phyloP scores from a whole-genome alignment of 2,797 vertebrate species.

The Odontamblyopus rebecca region DNA sequence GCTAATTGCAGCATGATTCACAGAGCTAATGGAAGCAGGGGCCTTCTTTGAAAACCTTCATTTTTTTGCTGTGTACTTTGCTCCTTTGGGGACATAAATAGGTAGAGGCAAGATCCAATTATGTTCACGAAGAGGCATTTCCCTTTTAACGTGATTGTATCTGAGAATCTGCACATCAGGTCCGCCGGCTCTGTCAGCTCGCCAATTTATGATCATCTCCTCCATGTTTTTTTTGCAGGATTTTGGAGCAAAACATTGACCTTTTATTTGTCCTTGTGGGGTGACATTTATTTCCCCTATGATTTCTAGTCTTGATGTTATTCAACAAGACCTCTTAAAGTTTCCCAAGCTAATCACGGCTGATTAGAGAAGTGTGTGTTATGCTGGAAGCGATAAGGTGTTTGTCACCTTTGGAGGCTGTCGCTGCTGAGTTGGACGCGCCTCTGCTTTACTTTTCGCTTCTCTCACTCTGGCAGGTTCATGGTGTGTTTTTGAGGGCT shows the following conservation, averaged over 20 bases:
- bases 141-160: constrained; percentile 70
- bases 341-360: constrained; percentile 18
- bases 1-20: constrained; percentile 19
- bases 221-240: constrained; percentile 10
- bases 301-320: constrained; percentile 3
- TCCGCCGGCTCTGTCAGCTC: constrained; percentile 31
- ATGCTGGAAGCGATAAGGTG: constrained; percentile 17
- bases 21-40: constrained; percentile 29
- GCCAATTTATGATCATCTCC: constrained; percentile 41
- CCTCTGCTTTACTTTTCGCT: constrained; percentile 49
- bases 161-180: constrained; percentile 63
- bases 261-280: constrained; percentile 35
- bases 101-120: constrained; percentile 66
- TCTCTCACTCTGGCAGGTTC: constrained; percentile 59
- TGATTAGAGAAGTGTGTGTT: constrained; percentile 11
- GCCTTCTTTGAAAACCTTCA: constrained; percentile 40
- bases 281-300: constrained; percentile 15
- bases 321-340: constrained; percentile 6
- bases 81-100: constrained; percentile 52
- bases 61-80: constrained; percentile 39
- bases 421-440: constrained; percentile 15
- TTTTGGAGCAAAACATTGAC: constrained; percentile 23
- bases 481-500: constrained; percentile 36
- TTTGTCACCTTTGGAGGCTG: constrained; percentile 37
- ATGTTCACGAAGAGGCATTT: constrained; percentile 67